Conservation (phyloP, 2,888 invertebrate genomes). For the Corythucha ciliata region DNA sequence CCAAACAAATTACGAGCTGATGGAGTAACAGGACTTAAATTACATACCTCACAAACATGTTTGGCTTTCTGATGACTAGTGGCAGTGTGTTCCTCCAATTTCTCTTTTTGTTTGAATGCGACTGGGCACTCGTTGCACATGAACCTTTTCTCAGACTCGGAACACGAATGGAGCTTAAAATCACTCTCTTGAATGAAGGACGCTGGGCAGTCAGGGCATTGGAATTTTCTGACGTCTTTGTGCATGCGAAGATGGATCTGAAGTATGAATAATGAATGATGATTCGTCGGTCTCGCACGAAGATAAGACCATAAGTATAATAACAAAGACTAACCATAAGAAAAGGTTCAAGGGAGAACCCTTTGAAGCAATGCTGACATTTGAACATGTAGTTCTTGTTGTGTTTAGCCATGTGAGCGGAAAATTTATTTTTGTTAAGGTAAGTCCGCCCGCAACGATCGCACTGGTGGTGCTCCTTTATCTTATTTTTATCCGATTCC, state of each 20-base stretch:
- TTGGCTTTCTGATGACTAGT: slow-evolving; percentile 15
- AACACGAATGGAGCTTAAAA: neutral
- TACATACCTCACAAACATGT: slow-evolving; percentile 12
- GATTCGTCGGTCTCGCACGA: too few relatives aligned
- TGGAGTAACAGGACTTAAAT: slow-evolving; percentile 13
- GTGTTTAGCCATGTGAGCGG: slow-evolving; percentile 35
- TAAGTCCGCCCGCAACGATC: slow-evolving; percentile 19
- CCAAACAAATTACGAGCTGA: too few relatives aligned
- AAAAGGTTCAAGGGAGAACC: too few relatives aligned
- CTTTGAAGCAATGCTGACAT: slow-evolving; percentile 36
- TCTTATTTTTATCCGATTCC: too few relatives aligned
- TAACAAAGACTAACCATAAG: too few relatives aligned
- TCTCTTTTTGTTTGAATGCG: slow-evolving; percentile 17
- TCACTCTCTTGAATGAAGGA: neutral
- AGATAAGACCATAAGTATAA: too few relatives aligned
- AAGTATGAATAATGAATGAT: too few relatives aligned
- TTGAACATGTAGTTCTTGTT: slow-evolving; percentile 31
- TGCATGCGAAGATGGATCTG: neutral
- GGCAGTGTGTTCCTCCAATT: slow-evolving; percentile 21
- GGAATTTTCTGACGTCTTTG: neutral
- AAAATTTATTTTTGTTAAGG: slow-evolving; percentile 11
- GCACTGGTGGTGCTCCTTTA: slow-evolving; percentile 11
- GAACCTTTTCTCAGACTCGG: slow-evolving; percentile 25
- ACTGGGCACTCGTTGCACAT: slow-evolving; percentile 30
- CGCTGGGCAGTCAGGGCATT: neutral